Evolutionary conservation across 2,797 vertebrate species (phyloP), one percentile per base, ranked within the genome.

Genomic region (Notolabrus celidotus): DNA sequence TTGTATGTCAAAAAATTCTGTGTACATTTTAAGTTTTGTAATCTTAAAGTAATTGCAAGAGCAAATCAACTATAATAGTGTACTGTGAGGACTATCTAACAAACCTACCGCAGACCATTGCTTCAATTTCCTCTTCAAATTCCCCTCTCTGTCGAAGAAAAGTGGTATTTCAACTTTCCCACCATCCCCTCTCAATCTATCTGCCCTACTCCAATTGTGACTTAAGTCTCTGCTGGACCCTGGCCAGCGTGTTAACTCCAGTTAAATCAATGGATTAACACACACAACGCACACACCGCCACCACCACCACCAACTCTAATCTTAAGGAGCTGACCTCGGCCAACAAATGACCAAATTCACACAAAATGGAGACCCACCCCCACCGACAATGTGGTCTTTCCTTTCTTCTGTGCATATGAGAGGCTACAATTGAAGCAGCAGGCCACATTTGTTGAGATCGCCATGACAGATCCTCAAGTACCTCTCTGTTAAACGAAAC

Each of bases 211-310:
- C 75, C 84, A 89, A 90, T 91, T 88, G 89, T 92, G 90, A 90
- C 82, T 93, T 92, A 93, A 94, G 88, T 91, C 91, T 86, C 74
- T 82, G 71, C 76, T 93, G 92, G 91, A 89, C 62, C 46, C 54
- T 14, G 38, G 91, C 93, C 93, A 94, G 87, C 51, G 39, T 87
- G 86, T 90, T 92, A 92, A 92, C 91, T 91, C 89, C 87, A 89
- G 77, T 81, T 91, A 93, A 93, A 92, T 93, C 92, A 93, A 91
- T 88, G 90, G 92, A 93, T 93, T 93, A 93, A 84, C 88, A 87
- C 81, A 60, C 71, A 72, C 61, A 67, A 59, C 63, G 55, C 77
- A 84, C 59, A 69, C 59, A 67, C 58, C 61, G 59, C 70, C 74
- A 65, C 63, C 36, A 51, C 66, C 68, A 73, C 67, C 79, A 77